Conservation (phyloP, 2,113 vertebrate genomes). For the Solenodon paradoxus region DNA sequence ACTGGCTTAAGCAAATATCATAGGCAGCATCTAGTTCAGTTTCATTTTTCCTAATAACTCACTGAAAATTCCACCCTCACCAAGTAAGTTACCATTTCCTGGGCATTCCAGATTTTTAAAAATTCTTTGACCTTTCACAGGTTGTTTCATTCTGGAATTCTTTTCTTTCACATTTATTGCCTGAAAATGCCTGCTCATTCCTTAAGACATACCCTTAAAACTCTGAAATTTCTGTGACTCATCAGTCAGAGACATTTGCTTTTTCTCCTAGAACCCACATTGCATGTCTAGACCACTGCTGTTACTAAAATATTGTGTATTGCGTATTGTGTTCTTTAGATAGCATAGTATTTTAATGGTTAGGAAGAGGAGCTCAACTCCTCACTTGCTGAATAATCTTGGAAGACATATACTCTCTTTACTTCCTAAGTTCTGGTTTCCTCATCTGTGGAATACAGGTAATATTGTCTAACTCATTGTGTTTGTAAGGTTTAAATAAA, state of each 20-base stretch:
- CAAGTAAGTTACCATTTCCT: neutral
- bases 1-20: neutral
- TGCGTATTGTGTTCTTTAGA: neutral
- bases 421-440: neutral
- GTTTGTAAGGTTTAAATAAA: neutral
- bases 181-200: neutral
- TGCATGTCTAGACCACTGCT: too few relatives aligned
- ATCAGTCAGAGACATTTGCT: neutral
- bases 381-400: neutral
- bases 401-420: neutral
- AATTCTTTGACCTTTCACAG: neutral
- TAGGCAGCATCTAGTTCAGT: neutral
- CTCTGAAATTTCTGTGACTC: neutral
- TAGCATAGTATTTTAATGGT: too few relatives aligned
- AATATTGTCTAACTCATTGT: neutral
- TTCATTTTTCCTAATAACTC: neutral
- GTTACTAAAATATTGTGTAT: neutral
- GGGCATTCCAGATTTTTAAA: neutral
- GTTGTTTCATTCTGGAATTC: neutral
- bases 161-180: neutral
- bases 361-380: neutral
- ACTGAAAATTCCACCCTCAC: neutral
- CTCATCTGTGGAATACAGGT: neutral
- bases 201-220: neutral
- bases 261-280: neutral